Evolutionary conservation across 2,113 vertebrate genomes (phyloP), one percentile per base, ranked within the genome.

Genomic region (Catagonus wagneri): DNA sequence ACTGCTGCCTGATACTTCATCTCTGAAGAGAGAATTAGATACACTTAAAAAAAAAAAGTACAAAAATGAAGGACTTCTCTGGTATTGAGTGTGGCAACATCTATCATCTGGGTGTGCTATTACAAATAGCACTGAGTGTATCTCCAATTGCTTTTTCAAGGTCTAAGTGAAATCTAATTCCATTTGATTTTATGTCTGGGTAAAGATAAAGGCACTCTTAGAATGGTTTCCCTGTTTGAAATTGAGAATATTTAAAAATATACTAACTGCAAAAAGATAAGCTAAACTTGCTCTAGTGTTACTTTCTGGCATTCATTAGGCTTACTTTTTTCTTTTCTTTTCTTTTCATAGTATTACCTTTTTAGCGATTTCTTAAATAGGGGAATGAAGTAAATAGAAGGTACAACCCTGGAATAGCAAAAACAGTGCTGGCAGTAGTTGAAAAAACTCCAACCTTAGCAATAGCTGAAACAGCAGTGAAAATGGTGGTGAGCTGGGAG

Each of bases 1-100:
- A 68, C 72, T 34, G 54, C 78, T 93, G 36, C 86, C 69, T 87
- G 93, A 96, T 94, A 95, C 79, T 92, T 92, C 54, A 96, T 84
- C 94, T 96, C 65, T 74, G 34, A 84, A 58, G 52, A 95, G 50
- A 94, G 80, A 98, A 96, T 76, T 96, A 92, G 96, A 94, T 97
- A 93, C 27, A 90, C 72, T 95, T 89, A 25, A 61, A n/a, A 58
- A 76, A 79, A 78, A 63, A 83, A 71, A 83, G 65, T 60, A 74
- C n/a, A 61, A 60, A 92, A 86, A 90, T 92, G 80, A 95, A 96
- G 92, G 84, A 50, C 68, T 83, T 96, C 78, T 95, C 72, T 81
- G 32, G 56, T 89, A 54, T 54, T 76, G 29, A 66, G 32, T 16
- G 4, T 58, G 7, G 79, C 50, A 68, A 56, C 61, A n/a, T 90